phyloP scores from a whole-genome alignment of 1,140 invertebrate species.

The Drosophila chauvacae region DNA sequence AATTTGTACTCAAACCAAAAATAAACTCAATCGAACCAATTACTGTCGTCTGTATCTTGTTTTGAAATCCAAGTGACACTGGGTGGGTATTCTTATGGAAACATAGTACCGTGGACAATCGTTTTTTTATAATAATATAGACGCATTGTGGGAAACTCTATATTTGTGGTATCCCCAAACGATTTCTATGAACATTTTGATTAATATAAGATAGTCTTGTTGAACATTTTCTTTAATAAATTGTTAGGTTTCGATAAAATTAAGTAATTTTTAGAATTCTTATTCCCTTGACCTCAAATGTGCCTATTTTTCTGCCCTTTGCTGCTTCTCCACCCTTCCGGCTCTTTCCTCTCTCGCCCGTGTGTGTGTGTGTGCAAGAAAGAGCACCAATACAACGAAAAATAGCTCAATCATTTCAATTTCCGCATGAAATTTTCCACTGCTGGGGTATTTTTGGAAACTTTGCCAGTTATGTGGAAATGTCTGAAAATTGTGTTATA shows the following conservation, averaged over 20 bases:
- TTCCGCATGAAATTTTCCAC: not conserved
- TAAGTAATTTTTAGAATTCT: not conserved
- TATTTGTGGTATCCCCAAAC: no score
- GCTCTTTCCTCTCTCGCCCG: not conserved
- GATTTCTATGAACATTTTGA: no score
- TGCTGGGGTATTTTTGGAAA: not conserved
- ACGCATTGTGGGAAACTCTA: not conserved
- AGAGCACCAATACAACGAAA: constrained; percentile 4
- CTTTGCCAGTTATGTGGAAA: not conserved
- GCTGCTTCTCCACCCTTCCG: constrained; percentile 17
- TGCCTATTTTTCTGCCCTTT: constrained; percentile 35
- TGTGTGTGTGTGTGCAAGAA: no score
- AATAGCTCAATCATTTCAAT: constrained; percentile 35
- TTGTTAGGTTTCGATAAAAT: not conserved
- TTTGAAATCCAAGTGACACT: not conserved
- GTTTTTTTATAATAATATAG: not conserved
- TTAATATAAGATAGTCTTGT: no score
- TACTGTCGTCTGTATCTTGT: not conserved
- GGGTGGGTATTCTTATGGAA: not conserved
- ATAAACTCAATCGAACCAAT: constrained; percentile 60
- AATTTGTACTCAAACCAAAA: constrained; percentile 70
- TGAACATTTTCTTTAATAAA: not conserved
- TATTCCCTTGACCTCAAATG: not conserved
- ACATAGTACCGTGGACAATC: no score
- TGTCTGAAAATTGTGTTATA: not conserved